Base-by-base conservation (phyloP, 2,113 vertebrate species). In the Candoia aspera region DNA sequence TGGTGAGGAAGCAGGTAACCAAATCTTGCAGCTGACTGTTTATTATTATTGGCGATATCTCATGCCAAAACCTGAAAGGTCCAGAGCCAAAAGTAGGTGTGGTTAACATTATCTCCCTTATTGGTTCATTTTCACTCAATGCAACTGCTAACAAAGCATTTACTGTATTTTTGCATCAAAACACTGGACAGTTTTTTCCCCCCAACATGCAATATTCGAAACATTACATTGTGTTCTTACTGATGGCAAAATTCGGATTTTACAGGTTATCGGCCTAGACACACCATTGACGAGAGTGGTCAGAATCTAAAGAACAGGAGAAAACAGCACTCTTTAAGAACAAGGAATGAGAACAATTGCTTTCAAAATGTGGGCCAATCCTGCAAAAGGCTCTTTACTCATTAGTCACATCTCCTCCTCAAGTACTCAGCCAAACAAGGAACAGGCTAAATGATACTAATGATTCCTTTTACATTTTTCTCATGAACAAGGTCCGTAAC, bases 191-290 rank as follows among this genome's bases (percentile, higher is more conserved):
- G 26, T 53, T 33, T 49, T 23, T n/a, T 8, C 42, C 84, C 49
- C 29, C 62, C 29, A 49, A 83, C 33, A 93, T 86, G 29, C 84
- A 0, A 53, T 54, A 64, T 53, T 90, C 92, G 3, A 92, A 55
- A 91, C 2, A 8, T 19, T 26, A 10, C 86, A 60, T 79, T 21
- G 84, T 13, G 46, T 49, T 93, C 98, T 98, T 97, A 99, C 99
- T 87, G 98, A 98, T 0, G 98, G 97, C 46, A 99, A 97, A 93
- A 99, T 98, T 88, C 99, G 97, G 93, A 99, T 99, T 97, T 99
- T 99, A 96, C 99, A 99, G 4, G 99, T 99, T 92, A 99, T 97
- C 10, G 99, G 99, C 92, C 98, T 98, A 55, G 96, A 96, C 3
- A 98, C 95, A 33, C 99, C 99, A 79, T 97, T 95, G 92, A 99